phyloP scores from a whole-genome alignment of 2,113 vertebrate species.

The Climacteris rufus region DNA sequence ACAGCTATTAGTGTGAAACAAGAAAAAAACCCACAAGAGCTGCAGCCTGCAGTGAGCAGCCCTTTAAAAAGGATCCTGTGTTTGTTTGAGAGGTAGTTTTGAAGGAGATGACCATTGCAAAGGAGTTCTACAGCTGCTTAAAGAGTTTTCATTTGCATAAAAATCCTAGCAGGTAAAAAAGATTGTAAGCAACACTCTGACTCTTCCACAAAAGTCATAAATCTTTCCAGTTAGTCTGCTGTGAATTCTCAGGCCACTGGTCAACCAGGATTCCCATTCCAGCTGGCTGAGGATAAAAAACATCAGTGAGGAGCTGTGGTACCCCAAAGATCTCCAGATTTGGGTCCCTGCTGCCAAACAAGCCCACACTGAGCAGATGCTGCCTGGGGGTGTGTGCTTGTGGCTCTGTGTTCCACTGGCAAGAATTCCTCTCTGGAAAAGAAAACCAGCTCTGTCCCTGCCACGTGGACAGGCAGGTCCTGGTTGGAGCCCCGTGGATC shows the following conservation, averaged over 20 bases:
- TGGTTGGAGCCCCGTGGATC: not conserved
- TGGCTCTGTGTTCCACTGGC: fast-evolving
- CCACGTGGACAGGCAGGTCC: not conserved
- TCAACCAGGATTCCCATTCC: not conserved
- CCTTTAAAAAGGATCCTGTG: not conserved
- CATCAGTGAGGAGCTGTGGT: not conserved
- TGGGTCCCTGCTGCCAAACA: not conserved
- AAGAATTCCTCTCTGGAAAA: not conserved
- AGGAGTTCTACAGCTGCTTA: not conserved
- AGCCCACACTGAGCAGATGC: not conserved
- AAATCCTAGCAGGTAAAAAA: not conserved
- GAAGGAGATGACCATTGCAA: not conserved
- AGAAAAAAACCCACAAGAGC: not conserved
- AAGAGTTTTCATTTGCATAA: not conserved
- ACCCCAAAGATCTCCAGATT: not conserved
- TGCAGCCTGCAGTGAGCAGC: not conserved
- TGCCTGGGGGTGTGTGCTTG: not conserved
- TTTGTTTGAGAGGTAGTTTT: not conserved
- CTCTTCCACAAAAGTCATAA: not conserved
- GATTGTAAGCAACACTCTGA: not conserved
- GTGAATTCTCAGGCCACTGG: not conserved
- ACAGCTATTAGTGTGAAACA: not conserved
- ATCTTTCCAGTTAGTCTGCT: not conserved
- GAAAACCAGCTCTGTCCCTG: not conserved
- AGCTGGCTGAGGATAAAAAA: not conserved